Percentiles rank a stretch among this genome's conserved stretches.
Evolutionary conservation across 2,888 invertebrate genomes (phyloP).

Genomic region (Mesorhabditis spiculigera): DNA sequence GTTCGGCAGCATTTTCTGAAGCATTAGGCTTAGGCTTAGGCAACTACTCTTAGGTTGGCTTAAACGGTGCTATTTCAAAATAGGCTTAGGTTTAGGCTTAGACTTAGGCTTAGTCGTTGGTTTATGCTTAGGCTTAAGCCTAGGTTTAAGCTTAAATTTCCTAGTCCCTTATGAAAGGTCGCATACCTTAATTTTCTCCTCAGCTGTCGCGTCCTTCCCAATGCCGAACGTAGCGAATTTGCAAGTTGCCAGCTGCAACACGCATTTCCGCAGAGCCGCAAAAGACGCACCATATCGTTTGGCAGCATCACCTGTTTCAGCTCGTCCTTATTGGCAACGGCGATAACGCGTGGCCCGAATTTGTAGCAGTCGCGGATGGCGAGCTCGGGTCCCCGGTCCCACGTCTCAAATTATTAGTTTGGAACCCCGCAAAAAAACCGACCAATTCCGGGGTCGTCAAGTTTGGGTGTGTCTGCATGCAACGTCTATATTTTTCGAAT

Average conservation of each 20-base stretch:
- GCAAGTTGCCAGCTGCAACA: background rate
- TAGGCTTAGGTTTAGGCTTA: no score
- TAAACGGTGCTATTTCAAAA: no score
- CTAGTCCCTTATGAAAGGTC: background rate
- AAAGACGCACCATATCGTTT: background rate
- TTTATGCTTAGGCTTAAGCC: no score
- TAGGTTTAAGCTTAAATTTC: no score
- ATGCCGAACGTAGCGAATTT: background rate
- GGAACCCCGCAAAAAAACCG: no score
- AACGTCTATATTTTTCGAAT: no score
- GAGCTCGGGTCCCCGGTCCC: background rate
- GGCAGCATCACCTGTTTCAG: background rate
- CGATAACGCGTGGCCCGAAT: background rate
- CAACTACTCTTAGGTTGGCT: no score
- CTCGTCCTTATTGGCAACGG: background rate
- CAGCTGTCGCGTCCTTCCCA: background rate
- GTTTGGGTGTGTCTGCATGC: no score
- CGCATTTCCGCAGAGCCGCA: background rate
- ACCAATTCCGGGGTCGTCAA: no score
- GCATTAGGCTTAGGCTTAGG: background rate
- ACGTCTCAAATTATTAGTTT: background rate
- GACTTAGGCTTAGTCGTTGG: no score
- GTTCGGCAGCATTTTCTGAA: conserved; percentile 4
- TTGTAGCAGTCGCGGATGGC: conserved; percentile 1
- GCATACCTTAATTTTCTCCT: background rate